phyloP scores from a whole-genome alignment of 1,140 invertebrate genomes.

The Apis laboriosa region DNA sequence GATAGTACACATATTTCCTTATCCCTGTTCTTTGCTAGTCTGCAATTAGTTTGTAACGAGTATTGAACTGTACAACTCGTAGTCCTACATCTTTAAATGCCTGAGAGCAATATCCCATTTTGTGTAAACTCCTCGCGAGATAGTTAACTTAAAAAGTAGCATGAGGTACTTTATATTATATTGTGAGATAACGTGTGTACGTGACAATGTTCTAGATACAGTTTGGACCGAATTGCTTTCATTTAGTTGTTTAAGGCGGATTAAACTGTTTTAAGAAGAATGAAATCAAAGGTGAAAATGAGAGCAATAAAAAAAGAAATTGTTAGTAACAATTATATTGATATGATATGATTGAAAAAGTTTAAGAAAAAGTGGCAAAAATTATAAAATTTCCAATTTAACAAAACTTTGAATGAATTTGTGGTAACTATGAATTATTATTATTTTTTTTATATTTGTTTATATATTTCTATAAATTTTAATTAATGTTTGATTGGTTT shows the following conservation, averaged over 20 bases:
- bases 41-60: conserved; percentile 56
- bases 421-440: too few species aligned
- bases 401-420: too few species aligned
- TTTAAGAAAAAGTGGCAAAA: too few species aligned
- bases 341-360: too few species aligned
- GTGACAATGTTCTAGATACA: conserved; percentile 14
- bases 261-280: too few species aligned
- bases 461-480: too few species aligned
- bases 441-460: too few species aligned
- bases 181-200: conserved; percentile 5
- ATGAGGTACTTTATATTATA: conserved; percentile 5
- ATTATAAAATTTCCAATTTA: too few species aligned
- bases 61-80: conserved; percentile 42
- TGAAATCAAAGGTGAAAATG: not conserved
- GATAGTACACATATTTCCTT: not conserved
- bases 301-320: not conserved
- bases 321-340: not conserved
- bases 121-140: conserved; percentile 24
- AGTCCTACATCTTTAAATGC: conserved; percentile 48
- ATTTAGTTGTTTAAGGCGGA: not conserved
- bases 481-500: too few species aligned
- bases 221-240: not conserved
- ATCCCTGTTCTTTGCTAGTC: conserved; percentile 56
- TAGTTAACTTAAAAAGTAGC: conserved; percentile 30
- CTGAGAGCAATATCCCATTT: conserved; percentile 41